phyloP scores from a whole-genome alignment of 2,888 invertebrate genomes.

The Callimorpha dominula region DNA sequence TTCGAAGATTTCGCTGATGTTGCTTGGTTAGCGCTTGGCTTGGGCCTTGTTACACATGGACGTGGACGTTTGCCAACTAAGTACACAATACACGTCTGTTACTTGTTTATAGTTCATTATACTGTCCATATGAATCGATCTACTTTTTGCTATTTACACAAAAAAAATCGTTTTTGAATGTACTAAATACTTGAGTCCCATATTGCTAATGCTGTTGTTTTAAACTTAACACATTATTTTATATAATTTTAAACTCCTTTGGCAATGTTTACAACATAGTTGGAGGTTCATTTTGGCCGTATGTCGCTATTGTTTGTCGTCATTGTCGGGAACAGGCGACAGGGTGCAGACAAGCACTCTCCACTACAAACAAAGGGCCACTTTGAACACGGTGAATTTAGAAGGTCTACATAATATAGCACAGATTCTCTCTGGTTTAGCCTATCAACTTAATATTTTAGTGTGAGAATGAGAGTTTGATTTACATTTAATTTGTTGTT shows the following conservation, averaged over 20 bases:
- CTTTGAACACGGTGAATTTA: constrained; percentile 54
- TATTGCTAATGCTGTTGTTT: too few relatives aligned
- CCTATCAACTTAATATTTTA: neutral
- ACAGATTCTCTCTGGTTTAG: constrained; percentile 11
- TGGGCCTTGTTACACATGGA: constrained; percentile 37
- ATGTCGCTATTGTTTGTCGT: constrained; percentile 52
- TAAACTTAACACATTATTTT: too few relatives aligned
- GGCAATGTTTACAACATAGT: neutral
- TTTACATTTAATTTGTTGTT: neutral
- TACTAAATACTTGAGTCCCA: too few relatives aligned
- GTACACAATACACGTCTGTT: too few relatives aligned
- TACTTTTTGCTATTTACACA: too few relatives aligned
- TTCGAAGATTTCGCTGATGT: constrained; percentile 51
- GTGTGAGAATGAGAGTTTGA: neutral
- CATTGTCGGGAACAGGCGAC: constrained; percentile 54
- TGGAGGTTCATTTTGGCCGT: constrained; percentile 26
- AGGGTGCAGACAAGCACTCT: constrained; percentile 60
- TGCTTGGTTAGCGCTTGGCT: constrained; percentile 42
- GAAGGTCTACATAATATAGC: constrained; percentile 29
- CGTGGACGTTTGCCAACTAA: neutral
- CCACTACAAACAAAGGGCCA: constrained; percentile 62
- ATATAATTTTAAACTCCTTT: neutral
- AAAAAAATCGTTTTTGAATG: too few relatives aligned
- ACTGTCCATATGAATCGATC: too few relatives aligned
- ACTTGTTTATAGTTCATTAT: too few relatives aligned